A percentile compares a stretch with the other conserved stretches of the same genome.
These are phyloP conservation scores for Penaeus monodon DNA, from an alignment of 2,888 invertebrate species.

Conservation along the genomic window DNA sequence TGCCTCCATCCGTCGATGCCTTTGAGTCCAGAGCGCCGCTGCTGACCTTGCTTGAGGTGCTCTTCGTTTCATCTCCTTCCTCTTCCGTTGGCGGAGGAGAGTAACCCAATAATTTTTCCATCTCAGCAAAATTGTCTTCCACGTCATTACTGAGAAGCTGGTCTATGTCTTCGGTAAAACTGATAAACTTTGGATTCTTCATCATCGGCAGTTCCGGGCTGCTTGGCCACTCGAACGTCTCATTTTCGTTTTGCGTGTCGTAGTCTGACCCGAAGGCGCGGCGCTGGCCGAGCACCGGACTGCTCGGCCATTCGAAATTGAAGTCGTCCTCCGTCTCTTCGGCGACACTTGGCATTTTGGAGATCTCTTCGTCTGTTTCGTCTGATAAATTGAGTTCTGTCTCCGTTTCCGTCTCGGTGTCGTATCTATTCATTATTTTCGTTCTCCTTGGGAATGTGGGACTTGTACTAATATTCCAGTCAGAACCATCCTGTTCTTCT, in stretches of 20 bases:
- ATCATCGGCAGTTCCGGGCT: constrained; percentile 59
- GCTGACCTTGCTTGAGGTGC: constrained; percentile 34
- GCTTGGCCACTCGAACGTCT: constrained; percentile 60
- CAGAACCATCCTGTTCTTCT: not conserved
- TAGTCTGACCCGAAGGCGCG: constrained; percentile 19
- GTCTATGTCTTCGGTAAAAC: constrained; percentile 62
- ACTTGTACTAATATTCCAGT: constrained; percentile 42
- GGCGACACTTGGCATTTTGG: constrained; percentile 50
- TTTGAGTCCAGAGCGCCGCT: not conserved
- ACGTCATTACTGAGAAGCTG: constrained; percentile 40
- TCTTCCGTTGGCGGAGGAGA: constrained; percentile 26
- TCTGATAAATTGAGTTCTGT: constrained; percentile 59
- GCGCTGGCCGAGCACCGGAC: constrained; percentile 51
- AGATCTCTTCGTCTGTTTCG: constrained; percentile 40
- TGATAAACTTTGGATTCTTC: constrained; percentile 61
- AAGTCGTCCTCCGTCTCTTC: constrained; percentile 61
- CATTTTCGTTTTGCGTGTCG: constrained; percentile 53
- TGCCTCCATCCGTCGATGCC: constrained; percentile 16
- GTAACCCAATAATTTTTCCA: constrained; percentile 60
- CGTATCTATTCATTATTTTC: constrained; percentile 39
- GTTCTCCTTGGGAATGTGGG: constrained; percentile 46
- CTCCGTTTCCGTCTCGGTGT: constrained; percentile 63
- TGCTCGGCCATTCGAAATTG: constrained; percentile 64
- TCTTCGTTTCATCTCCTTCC: constrained; percentile 16
- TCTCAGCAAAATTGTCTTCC: constrained; percentile 52